phyloP scores from a whole-genome alignment of 2,113 vertebrate species.

The Clarias gariepinus region DNA sequence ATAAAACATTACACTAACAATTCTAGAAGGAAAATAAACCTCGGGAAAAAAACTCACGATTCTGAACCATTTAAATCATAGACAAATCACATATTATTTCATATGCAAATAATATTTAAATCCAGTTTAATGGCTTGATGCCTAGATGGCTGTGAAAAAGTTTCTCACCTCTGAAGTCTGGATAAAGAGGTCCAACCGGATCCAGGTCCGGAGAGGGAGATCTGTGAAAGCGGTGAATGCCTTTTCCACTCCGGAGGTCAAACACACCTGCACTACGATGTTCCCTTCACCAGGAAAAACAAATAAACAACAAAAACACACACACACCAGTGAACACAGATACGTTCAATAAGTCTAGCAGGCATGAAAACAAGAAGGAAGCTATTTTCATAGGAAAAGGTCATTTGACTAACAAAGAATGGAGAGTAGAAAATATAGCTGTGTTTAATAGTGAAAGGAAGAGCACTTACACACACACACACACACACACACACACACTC shows the following conservation, averaged over 20 bases:
- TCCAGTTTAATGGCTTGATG: too few relatives aligned
- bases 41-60: too few relatives aligned
- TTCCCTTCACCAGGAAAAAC: constrained; percentile 67
- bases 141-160: not conserved
- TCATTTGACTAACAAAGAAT: not conserved
- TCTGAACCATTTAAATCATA: too few relatives aligned
- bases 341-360: not conserved
- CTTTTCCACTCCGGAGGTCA: constrained; percentile 75
- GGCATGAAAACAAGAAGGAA: too few relatives aligned
- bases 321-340: not conserved
- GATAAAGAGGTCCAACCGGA: constrained; percentile 82
- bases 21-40: not conserved
- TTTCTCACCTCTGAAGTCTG: constrained; percentile 75
- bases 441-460: too few relatives aligned
- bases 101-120: constrained; percentile 1
- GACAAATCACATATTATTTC: not conserved
- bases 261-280: constrained; percentile 82
- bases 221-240: constrained; percentile 75
- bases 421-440: too few relatives aligned
- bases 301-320: not conserved
- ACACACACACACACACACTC: too few relatives aligned
- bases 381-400: not conserved
- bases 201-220: constrained; percentile 82
- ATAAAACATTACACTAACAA: not conserved
- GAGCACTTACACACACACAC: too few relatives aligned